Evolutionary conservation across 2,113 vertebrate species (phyloP), one percentile per base, ranked within the genome.

Genomic region (Coptodon bakossiorum): DNA sequence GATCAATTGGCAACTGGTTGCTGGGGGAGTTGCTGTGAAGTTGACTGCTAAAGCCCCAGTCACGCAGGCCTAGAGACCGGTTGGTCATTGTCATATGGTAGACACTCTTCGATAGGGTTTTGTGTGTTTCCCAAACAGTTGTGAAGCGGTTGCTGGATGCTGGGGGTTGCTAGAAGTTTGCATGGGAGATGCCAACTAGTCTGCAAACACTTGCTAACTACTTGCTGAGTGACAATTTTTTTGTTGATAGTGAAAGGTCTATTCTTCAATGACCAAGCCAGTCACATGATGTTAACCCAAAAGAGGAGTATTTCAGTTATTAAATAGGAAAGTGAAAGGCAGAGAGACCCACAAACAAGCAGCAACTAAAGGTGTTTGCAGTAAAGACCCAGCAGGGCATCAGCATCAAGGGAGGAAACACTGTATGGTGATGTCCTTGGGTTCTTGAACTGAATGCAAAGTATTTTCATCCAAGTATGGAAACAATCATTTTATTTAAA

Each of bases 251-350:
- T n/a, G 22, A 73, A 45, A 29, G 68, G 40, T 73, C 40, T 45
- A 5, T 73, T 73, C 22, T 48, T 73, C 40, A 45, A 43, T 73
- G 68, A 16, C 8, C 38, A 45, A 43, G 13, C 14, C 66, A 73
- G 22, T 45, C 13, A 45, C 5, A 4, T 73, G 68, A 73, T 17
- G 8, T 27, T 22, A 73, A 73, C 3, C 66, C 38, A 27, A 45
- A 9, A 45, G 68, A 73, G 61, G 10, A 66, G 63, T 22, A 14
- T 71, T 71, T 71, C 63, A 71, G 63, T 43, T 71, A 71, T 43
- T 71, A 71, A 71, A 71, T 43, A 40, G 10, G 11, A 40, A 68
- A 40, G 3, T 13, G 10, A 11, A 68, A 40, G 11, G 36, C 36
- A 68, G 19, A 40, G 11, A 68, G 4, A 71, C 36, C 36, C n/a